phyloP scores from a whole-genome alignment of 2,797 vertebrate species.

The Paguma larvata region DNA sequence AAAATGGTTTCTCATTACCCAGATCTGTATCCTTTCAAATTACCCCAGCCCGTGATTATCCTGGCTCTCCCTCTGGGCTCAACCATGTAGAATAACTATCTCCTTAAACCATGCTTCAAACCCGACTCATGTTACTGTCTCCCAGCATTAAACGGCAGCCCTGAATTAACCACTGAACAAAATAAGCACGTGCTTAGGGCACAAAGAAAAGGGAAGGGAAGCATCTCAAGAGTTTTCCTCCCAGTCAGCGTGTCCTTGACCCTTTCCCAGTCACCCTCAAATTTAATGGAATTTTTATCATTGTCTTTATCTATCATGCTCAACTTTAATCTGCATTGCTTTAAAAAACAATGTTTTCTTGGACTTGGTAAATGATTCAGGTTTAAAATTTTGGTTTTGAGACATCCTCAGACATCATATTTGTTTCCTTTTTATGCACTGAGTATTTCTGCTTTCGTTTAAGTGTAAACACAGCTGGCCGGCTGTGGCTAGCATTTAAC shows the following conservation, averaged over 20 bases:
- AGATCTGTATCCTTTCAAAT: slow-evolving; percentile 28
- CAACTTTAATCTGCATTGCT: not conserved
- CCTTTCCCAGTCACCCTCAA: not conserved
- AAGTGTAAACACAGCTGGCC: slow-evolving; percentile 37
- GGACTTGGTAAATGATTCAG: not conserved
- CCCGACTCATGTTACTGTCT: not conserved
- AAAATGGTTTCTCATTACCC: slow-evolving; percentile 32
- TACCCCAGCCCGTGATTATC: not conserved
- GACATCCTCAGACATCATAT: not conserved
- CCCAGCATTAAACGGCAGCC: not conserved
- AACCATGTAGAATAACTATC: not conserved
- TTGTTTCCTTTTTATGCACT: not conserved
- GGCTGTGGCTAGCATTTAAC: not conserved
- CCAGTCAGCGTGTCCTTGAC: not conserved
- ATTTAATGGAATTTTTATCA: not conserved
- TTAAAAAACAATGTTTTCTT: not conserved
- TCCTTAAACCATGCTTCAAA: not conserved
- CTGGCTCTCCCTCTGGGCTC: not conserved
- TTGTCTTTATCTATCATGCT: not conserved
- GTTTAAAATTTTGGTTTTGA: slow-evolving; percentile 33
- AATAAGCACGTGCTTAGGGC: not conserved
- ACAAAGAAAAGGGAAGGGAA: not conserved
- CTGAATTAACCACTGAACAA: not conserved
- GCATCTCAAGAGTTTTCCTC: not conserved
- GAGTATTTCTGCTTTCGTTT: not conserved